Conservation (phyloP, 1,140 invertebrate species). For the Ectropis grisescens region DNA sequence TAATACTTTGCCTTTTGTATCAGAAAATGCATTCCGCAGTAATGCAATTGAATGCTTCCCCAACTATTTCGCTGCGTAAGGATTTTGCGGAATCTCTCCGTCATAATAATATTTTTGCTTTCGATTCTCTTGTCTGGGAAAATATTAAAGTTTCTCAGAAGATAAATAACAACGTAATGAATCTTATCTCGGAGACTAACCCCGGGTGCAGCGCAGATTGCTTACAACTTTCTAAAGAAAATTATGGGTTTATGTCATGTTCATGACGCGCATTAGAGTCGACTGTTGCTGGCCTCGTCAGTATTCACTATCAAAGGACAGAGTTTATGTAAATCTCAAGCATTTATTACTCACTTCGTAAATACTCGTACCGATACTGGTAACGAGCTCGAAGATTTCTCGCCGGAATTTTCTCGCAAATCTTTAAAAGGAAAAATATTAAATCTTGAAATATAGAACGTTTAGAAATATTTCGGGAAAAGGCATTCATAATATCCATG, state of each 20-base stretch:
- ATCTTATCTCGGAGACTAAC: too few relatives aligned
- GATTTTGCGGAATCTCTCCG: neutral
- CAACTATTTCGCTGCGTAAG: too few relatives aligned
- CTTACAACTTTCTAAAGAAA: conserved; percentile 20
- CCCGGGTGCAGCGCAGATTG: conserved; percentile 3
- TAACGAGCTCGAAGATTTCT: conserved; percentile 18
- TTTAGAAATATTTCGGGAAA: conserved; percentile 16
- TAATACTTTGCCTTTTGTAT: conserved; percentile 41
- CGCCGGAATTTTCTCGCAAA: conserved; percentile 24
- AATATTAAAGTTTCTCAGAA: neutral
- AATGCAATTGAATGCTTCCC: conserved; percentile 18
- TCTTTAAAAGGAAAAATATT: neutral
- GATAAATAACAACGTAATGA: too few relatives aligned
- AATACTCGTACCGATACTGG: too few relatives aligned
- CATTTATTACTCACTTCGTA: conserved; percentile 43
- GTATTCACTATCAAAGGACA: conserved; percentile 38
- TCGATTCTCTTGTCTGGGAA: neutral
- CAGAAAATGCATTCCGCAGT: conserved; percentile 29
- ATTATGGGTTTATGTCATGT: conserved; percentile 28
- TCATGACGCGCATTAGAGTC: conserved; percentile 21
- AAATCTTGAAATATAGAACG: neutral
- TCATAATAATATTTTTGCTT: neutral
- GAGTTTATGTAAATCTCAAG: conserved; percentile 45
- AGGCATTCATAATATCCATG: conserved; percentile 18
- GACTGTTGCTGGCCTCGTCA: conserved; percentile 31